Conservation (phyloP, 1,140 invertebrate genomes). For the Gonatopus flavifemur region DNA sequence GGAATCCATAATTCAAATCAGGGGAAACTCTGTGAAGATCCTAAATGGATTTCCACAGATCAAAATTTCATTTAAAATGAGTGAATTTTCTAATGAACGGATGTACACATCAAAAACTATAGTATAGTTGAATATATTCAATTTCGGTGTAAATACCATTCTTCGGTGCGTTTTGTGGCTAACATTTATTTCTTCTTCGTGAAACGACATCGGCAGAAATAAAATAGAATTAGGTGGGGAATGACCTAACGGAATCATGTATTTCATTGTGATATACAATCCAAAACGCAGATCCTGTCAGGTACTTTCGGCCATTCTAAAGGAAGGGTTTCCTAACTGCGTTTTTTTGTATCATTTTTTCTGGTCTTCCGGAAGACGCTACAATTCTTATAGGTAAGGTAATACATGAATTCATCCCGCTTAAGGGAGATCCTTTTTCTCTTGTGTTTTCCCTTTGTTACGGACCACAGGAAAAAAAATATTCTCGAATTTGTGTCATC, state of each 20-base stretch:
- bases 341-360: slow-evolving; percentile 31
- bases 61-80: no score
- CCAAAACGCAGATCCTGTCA: background rate
- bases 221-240: slow-evolving; percentile 7
- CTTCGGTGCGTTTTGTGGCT: no score
- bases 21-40: no score
- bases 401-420: slow-evolving; percentile 27
- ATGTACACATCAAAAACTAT: no score
- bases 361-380: slow-evolving; percentile 36
- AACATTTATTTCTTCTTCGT: no score
- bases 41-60: no score
- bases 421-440: slow-evolving; percentile 19
- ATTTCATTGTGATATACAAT: slow-evolving; percentile 6
- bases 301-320: slow-evolving; percentile 5
- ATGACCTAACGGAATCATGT: slow-evolving; percentile 49
- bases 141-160: no score
- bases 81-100: no score
- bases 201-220: slow-evolving; percentile 21
- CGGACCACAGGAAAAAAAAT: background rate
- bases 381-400: slow-evolving; percentile 19
- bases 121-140: no score
- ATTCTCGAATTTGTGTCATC: background rate
- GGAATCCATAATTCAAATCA: no score
- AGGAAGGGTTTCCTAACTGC: slow-evolving; percentile 19
- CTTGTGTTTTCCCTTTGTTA: background rate